Base-by-base conservation (phyloP, 2,797 vertebrate species). In the Fistularia tabacaria region DNA sequence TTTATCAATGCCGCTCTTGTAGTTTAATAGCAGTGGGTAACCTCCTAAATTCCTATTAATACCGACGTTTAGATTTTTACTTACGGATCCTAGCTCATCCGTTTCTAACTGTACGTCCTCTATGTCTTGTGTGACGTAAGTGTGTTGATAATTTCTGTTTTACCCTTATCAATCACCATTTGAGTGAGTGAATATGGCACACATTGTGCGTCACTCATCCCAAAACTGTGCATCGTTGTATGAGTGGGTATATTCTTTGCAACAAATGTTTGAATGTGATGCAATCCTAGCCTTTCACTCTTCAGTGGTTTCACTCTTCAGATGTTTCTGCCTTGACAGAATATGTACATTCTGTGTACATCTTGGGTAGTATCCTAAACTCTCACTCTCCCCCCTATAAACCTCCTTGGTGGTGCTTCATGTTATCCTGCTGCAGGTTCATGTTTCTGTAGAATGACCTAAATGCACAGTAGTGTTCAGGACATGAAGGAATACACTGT, bases 401-500 rank as follows among this genome's bases (percentile, higher is more conserved):
- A 25, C 25, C 25, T 2, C 64, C 47, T 74, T 59, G 62, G 13
- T 12, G 66, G 66, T 42, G 12, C 36, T 11, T 3, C 13, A 25
- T 25, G 25, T 2, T 46, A 64, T 54, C 49, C 71, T 52, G 52
- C 38, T 53, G 40, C 59, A 60, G 60, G 62, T 69, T 25, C 58
- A 8, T 47, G 36, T 38, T 75, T 64, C 50, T 65, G 36, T 57
- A 46, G 38, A 71, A 63, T 83, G 77, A 79, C 60, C 60, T 64
- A 61, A 74, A 66, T 46, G 47, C 68, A 64, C 68, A 64, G 70
- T 57, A 60, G 40, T 68, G 53, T 73, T 60, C 57, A 51, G 50
- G 59, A 69, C 81, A 76, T 59, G 56, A 60, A 74, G 77, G 69
- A n/a, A 71, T 71, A 47, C 46, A 60, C 57, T 64, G 48, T 53